These are phyloP conservation scores for Drosophila athabasca DNA, from an alignment of 1,140 invertebrate genomes.

Conservation along the genomic window DNA sequence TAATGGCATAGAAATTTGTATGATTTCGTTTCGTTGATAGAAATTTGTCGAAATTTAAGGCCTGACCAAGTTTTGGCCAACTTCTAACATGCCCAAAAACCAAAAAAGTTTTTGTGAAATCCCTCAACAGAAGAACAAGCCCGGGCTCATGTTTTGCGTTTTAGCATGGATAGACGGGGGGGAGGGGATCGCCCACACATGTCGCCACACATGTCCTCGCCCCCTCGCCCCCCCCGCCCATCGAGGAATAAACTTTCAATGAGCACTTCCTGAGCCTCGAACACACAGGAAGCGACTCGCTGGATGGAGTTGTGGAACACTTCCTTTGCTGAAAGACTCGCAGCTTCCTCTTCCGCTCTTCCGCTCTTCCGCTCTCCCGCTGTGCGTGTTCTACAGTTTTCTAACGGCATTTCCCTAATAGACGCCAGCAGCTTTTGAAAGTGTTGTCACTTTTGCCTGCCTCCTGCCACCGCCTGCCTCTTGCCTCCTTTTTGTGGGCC, in stretches of 20 bases:
- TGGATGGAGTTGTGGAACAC: conserved; percentile 14
- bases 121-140: neutral
- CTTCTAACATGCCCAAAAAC: neutral
- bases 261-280: conserved; percentile 41
- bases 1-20: no score
- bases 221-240: neutral
- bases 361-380: neutral
- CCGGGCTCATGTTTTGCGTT: conserved; percentile 15
- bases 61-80: neutral
- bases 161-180: conserved; percentile 22
- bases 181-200: conserved; percentile 5
- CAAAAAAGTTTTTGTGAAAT: neutral
- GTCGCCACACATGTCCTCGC: neutral
- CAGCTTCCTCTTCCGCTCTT: conserved; percentile 14
- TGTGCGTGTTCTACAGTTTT: neutral
- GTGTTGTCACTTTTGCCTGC: conserved; percentile 9
- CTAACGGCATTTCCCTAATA: conserved; percentile 27
- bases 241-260: conserved; percentile 50
- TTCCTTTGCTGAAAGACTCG: conserved; percentile 31
- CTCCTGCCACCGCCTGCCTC: neutral
- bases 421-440: conserved; percentile 28
- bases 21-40: no score
- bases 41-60: no score
- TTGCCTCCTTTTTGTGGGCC: conserved; percentile 27
- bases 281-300: conserved; percentile 1